Evolutionary conservation across 2,113 vertebrate genomes (phyloP).

Genomic region (Taurulus bubalis): DNA sequence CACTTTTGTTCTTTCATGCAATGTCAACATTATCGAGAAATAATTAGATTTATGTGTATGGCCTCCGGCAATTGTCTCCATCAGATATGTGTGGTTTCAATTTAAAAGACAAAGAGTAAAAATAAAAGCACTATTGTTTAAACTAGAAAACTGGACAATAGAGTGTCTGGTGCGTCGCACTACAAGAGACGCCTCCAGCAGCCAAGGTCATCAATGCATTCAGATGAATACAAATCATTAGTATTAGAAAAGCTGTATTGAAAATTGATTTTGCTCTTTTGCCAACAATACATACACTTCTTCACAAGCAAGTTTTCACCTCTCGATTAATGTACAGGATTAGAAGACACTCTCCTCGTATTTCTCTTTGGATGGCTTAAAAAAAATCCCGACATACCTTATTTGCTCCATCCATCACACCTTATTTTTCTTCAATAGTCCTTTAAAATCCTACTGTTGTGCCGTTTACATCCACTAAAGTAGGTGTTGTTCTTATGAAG

Average conservation of each 20-base stretch:
- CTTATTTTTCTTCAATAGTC: conserved; percentile 12
- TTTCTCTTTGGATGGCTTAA: neutral
- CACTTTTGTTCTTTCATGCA: conserved; percentile 10
- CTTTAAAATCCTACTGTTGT: conserved; percentile 15
- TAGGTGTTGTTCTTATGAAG: conserved; percentile 25
- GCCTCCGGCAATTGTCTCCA: conserved; percentile 34
- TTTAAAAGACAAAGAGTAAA: conserved; percentile 44
- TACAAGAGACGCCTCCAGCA: conserved; percentile 15
- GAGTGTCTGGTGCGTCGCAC: neutral
- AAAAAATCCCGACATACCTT: conserved; percentile 65
- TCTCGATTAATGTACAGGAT: neutral
- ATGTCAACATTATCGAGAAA: conserved; percentile 52
- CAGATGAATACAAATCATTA: conserved; percentile 26
- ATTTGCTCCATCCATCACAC: conserved; percentile 65
- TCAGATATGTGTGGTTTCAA: conserved; percentile 22
- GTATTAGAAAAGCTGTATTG: neutral
- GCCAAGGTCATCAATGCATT: conserved; percentile 56
- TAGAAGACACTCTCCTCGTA: neutral
- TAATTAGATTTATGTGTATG: conserved; percentile 55
- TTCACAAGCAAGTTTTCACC: neutral
- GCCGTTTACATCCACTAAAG: conserved; percentile 24
- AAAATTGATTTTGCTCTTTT: conserved; percentile 3
- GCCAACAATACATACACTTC: neutral
- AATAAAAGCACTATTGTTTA: conserved; percentile 39
- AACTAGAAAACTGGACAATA: conserved; percentile 27